phyloP scores from a whole-genome alignment of 1,140 invertebrate genomes.

The Triops longicaudatus region DNA sequence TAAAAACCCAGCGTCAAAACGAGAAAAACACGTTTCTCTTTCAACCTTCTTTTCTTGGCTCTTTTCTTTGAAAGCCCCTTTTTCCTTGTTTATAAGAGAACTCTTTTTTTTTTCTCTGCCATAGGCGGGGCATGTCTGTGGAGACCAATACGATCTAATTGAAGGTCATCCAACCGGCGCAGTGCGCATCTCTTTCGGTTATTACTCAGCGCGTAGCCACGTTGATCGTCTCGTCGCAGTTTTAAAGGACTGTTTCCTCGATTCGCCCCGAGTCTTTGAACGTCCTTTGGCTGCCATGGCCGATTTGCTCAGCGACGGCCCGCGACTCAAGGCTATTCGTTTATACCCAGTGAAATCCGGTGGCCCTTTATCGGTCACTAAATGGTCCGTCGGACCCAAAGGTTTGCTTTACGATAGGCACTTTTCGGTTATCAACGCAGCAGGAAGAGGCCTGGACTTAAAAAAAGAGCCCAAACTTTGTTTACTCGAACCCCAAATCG shows the following conservation, averaged over 20 bases:
- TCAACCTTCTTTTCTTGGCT: not conserved
- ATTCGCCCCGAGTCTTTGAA: constrained; percentile 26
- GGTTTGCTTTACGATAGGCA: constrained; percentile 81
- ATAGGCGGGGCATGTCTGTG: constrained; percentile 78
- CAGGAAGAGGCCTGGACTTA: constrained; percentile 75
- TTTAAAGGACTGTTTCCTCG: constrained; percentile 53
- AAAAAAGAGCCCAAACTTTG: constrained; percentile 74
- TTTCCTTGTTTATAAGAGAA: too few species aligned
- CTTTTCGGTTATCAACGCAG: constrained; percentile 79
- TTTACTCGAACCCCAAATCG: constrained; percentile 59
- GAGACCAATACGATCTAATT: constrained; percentile 80
- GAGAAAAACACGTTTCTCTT: constrained; percentile 17
- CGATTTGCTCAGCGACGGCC: not conserved
- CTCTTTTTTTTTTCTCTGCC: too few species aligned
- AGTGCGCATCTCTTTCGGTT: constrained; percentile 87
- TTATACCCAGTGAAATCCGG: constrained; percentile 94
- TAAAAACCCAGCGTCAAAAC: constrained; percentile 34
- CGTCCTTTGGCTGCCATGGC: constrained; percentile 25
- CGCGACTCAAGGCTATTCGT: constrained; percentile 53
- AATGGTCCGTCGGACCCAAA: constrained; percentile 61
- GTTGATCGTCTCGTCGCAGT: constrained; percentile 62
- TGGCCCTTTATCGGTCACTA: constrained; percentile 57
- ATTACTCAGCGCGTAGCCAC: constrained; percentile 67
- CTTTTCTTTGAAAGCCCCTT: constrained; percentile 19
- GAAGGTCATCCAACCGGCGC: constrained; percentile 84